Base-by-base conservation (phyloP, 2,113 vertebrate genomes). In the Poecilia latipinna region DNA sequence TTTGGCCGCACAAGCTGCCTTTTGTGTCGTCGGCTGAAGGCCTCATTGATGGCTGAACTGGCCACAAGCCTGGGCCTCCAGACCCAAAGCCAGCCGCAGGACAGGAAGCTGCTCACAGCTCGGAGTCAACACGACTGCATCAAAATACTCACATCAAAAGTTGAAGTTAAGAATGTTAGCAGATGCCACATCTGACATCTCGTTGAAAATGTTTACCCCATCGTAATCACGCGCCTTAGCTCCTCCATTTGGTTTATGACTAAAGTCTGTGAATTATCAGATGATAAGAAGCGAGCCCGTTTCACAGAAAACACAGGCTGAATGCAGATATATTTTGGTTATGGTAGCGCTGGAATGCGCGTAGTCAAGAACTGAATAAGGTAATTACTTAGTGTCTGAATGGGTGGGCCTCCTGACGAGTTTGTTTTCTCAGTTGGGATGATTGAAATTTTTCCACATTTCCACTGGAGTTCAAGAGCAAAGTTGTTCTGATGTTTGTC, bases 1-100 rank as follows among this genome's bases (percentile, higher is more conserved):
- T 75, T 35, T 75, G 89, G 77, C 89, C 79, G 79, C 91, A 95
- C 93, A 95, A 91, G 89, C 79, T 62, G 73, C 82, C 91, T 90
- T 94, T 94, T 95, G 93, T 95, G 86, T 79, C 79, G 65, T 26
- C 12, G 4, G 83, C 86, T 94, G 88, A 95, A 95, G 93, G 92
- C 86, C 85, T 90, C 92, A 95, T 95, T 95, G 94, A 95, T 91
- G 92, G 86, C 63, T 63, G 39, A 64, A 83, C 89, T 94, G 94
- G 94, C 91, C 80, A 4, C 42, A 69, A 79, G 83, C 92, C 92
- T 81, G 60, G 77, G 68, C 61, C 85, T 86, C 87, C 78, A 68
- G 82, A 82, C 89, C 71, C 85, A 64, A 74, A 70, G 86, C 91
- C 77, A 81, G 80, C 86, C 82, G 65, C 78, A 64, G 89, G 80